These are phyloP conservation scores for Campoplex capitator DNA, from an alignment of 2,888 invertebrate genomes.

Conservation along the genomic window DNA sequence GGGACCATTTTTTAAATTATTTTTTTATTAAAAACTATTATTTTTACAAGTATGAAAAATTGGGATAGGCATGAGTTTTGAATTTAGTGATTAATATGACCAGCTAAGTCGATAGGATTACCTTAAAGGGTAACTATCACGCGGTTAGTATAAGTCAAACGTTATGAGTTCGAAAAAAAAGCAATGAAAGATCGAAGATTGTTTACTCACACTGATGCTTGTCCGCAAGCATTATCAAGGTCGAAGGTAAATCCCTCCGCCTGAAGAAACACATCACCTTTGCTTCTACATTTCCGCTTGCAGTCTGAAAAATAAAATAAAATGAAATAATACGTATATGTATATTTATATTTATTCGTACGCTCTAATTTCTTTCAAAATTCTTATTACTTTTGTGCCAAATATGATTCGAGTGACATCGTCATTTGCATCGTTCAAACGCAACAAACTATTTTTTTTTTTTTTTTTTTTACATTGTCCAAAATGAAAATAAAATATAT, in stretches of 20 bases:
- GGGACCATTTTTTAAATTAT: too few relatives aligned
- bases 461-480: not conserved
- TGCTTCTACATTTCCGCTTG: conserved; percentile 99
- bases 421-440: not conserved
- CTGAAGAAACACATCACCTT: conserved; percentile 99
- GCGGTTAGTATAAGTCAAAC: not conserved
- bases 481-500: not conserved
- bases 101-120: too few relatives aligned
- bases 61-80: too few relatives aligned
- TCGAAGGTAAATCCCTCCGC: conserved; percentile 98
- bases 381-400: not conserved
- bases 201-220: conserved; percentile 97
- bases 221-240: conserved; percentile 98
- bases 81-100: too few relatives aligned
- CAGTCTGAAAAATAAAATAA: conserved; percentile 88
- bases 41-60: too few relatives aligned
- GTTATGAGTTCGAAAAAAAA: not conserved
- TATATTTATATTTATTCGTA: not conserved
- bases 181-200: not conserved
- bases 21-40: too few relatives aligned
- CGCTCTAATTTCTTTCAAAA: not conserved
- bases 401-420: too few relatives aligned
- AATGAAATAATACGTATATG: conserved; percentile 2
- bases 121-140: not conserved
- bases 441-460: not conserved